Conservation (phyloP, 2,113 vertebrate genomes). For the Ondatra zibethicus region DNA sequence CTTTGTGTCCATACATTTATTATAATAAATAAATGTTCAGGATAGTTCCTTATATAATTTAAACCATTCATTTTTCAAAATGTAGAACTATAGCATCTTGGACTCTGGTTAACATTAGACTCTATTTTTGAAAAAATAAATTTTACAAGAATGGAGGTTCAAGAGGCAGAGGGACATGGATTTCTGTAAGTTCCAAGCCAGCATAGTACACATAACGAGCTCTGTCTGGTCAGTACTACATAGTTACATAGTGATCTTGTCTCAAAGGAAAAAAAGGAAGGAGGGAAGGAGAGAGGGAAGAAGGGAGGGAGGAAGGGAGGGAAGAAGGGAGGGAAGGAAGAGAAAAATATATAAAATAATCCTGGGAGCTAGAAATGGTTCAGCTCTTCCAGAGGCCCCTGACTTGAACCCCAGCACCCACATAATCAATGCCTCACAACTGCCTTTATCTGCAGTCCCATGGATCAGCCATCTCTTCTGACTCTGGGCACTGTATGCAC, state of each 20-base stretch:
- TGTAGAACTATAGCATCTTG: neutral
- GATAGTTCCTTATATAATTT: neutral
- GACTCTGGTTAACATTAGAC: neutral
- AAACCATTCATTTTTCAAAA: conserved; percentile 6
- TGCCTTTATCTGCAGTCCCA: neutral
- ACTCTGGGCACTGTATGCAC: neutral
- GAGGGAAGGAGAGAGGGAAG: neutral
- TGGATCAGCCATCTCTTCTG: neutral
- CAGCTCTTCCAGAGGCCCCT: neutral
- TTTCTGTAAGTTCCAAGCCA: too few species aligned
- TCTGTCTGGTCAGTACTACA: too few species aligned
- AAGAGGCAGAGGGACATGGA: too few species aligned
- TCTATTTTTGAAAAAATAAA: neutral
- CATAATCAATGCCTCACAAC: neutral
- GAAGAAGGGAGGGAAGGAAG: neutral
- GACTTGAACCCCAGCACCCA: neutral
- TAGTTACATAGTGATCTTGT: neutral
- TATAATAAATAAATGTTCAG: neutral
- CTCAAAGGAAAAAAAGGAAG: neutral
- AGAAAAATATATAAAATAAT: neutral
- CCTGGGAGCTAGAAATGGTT: neutral
- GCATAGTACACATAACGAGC: too few species aligned
- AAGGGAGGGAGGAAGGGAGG: neutral
- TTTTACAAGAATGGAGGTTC: neutral
- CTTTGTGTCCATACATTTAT: neutral